Evolutionary conservation across 2,888 invertebrate species (phyloP).

Genomic region (Orthosia cruda): DNA sequence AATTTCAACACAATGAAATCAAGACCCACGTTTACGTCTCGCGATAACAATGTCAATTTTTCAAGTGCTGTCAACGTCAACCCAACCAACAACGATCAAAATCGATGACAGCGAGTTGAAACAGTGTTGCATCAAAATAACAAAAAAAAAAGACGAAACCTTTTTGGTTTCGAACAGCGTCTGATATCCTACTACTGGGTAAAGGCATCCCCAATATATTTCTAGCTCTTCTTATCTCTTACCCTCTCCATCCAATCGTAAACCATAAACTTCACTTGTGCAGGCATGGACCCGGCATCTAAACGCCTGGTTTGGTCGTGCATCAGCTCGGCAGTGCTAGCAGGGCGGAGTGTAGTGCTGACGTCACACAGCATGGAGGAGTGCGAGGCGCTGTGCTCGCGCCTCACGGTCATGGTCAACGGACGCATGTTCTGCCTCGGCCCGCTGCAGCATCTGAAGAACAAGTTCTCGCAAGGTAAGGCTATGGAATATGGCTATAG

Average conservation of each 20-base stretch:
- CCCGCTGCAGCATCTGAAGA: conserved; percentile 93
- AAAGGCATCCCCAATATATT: too few relatives aligned
- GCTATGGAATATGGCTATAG: background rate
- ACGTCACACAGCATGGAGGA: conserved; percentile 94
- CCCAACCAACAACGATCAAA: too few relatives aligned
- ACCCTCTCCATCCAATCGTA: background rate
- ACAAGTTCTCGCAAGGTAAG: conserved; percentile 92
- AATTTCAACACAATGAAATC: too few relatives aligned
- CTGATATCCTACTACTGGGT: too few relatives aligned
- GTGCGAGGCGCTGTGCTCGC: conserved; percentile 95
- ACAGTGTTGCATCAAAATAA: too few relatives aligned
- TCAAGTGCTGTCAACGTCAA: too few relatives aligned
- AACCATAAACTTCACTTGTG: too few relatives aligned
- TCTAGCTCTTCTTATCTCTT: background rate
- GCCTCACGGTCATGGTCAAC: conserved; percentile 95
- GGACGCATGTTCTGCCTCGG: conserved; percentile 94
- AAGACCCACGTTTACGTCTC: too few relatives aligned
- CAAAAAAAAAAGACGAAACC: too few relatives aligned
- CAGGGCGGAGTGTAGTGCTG: conserved; percentile 95
- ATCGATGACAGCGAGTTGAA: too few relatives aligned
- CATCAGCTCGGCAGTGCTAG: conserved; percentile 90
- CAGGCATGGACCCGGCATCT: conserved; percentile 96
- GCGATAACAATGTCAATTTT: too few relatives aligned
- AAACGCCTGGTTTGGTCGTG: conserved; percentile 96
- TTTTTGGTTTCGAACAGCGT: too few relatives aligned